Base-by-base conservation (phyloP, 2,888 invertebrate species). In the Ceriagrion tenellum region DNA sequence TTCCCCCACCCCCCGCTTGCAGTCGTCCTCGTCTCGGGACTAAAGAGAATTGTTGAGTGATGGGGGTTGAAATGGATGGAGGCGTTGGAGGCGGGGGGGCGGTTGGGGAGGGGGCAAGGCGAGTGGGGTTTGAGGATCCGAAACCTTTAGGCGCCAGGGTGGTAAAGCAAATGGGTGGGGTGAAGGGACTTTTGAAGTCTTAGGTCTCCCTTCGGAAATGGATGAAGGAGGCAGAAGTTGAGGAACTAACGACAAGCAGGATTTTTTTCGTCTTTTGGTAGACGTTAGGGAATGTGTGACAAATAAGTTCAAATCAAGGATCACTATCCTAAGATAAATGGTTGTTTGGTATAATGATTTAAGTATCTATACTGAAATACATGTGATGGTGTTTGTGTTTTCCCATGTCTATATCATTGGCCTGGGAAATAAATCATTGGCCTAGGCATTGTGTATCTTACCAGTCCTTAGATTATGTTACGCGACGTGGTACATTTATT, bases 81-180 rank as follows among this genome's bases (percentile, higher is more conserved):
- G 89, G 89, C 47, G 89, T 47, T 55, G 55, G n/a, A 40, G 88
- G 6, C 10, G 40, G 35, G 47, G 40, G 90, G 90, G 35, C 40
- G 40, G 30, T 13, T 0, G 16, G 30, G 30, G 35, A 12, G 6
- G 69, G 81, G 81, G n/a, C n/a, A n/a, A n/a, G 30, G 12, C n/a
- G 81, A 35, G 35, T 30, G 81, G 13, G 81, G 35, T 35, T 3
- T 81, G 81, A 81, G 81, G 81, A 4, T 35, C n/a, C 81, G 81
- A 81, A 81, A 91, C n/a, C 91, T 91, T 35, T 59, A 93, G 93
- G 93, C 93, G 93, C 93, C 93, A 93, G 93, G 40, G 93, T 93
- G 74, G 74, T 47, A 93, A 69, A 69, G 40, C 63, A 91, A 93
- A 69, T 47, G 93, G 93, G 69, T 74, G 55, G 26, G 47, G 69